phyloP scores from a whole-genome alignment of 2,113 vertebrate species.

The Phoxinus phoxinus region DNA sequence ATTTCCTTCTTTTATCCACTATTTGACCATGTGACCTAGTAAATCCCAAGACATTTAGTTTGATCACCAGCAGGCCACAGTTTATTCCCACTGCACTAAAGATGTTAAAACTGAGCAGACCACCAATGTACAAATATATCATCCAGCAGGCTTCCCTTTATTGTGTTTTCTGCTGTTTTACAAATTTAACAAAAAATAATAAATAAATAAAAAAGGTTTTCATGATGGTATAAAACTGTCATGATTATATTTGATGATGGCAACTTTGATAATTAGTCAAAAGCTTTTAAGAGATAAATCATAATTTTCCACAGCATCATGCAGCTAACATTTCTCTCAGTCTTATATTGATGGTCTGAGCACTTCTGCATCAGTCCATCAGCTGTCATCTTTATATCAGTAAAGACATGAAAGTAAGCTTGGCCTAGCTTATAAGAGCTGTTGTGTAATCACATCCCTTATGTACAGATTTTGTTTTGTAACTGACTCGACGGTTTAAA shows the following conservation, averaged over 20 bases:
- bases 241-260: neutral
- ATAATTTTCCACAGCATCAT: constrained; percentile 16
- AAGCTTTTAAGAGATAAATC: constrained; percentile 7
- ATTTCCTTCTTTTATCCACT: constrained; percentile 17
- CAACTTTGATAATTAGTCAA: constrained; percentile 1
- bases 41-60: constrained; percentile 21
- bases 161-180: constrained; percentile 7
- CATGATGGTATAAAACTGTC: neutral
- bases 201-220: neutral
- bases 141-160: neutral
- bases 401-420: neutral
- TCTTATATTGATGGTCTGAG: neutral
- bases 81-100: constrained; percentile 20
- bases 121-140: neutral
- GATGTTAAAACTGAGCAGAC: neutral
- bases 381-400: constrained; percentile 8
- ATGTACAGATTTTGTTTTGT: neutral
- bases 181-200: neutral
- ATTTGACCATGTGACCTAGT: constrained; percentile 18
- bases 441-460: constrained; percentile 1
- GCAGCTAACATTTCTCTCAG: constrained; percentile 5
- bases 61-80: constrained; percentile 35
- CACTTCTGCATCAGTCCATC: constrained; percentile 10
- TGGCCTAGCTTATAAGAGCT: neutral
- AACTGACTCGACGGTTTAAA: neutral